Base-by-base conservation (phyloP, 2,888 invertebrate species). In the Seladonia tumulorum region DNA sequence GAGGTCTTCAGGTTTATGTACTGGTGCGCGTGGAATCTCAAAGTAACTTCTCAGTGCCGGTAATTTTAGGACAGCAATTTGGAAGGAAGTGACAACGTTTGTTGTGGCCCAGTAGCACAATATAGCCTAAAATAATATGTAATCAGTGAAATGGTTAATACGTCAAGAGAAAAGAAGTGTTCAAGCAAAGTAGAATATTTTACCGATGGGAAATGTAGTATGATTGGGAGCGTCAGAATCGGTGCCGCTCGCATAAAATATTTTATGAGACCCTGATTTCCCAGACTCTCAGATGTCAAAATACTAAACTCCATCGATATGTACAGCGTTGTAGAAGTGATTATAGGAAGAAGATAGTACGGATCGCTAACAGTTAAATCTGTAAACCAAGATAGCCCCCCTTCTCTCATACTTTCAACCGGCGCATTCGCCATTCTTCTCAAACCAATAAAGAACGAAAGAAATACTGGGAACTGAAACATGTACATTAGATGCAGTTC, bases 281-380 rank as follows among this genome's bases (percentile, higher is more conserved):
- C 96, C n/a, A 97, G 91, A 29, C 0, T 12, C 10, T 12, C n/a
- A 25, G 12, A 97, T 25, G 96, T 96, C 93, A 99, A 98, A 2
- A 98, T 97, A 76, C 99, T 98, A 42, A 98, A 91, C 96, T 98
- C 98, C 79, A 99, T 97, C 3, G 98, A 98, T 0, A 97, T 95
- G 94, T 96, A 97, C 92, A 99, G 95, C 1, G 99, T 98, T 0
- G 96, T 95, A 94, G 98, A 97, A 1, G 99, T 99, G 76, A 99
- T 96, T 1, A 99, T 10, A 0, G 99, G 99, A 81, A 99, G 95
- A 22, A 98, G 89, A 93, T 97, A 99, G 94, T 96, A 98, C 72
- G 99, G 99, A 96, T 99, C 99, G 4, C 98, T 96, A 16, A 98
- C 95, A 0, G 99, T 99, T 71, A 99, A 96, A 96, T 99, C 99